phyloP scores from a whole-genome alignment of 2,113 vertebrate genomes.

The Xiphorhynchus elegans region DNA sequence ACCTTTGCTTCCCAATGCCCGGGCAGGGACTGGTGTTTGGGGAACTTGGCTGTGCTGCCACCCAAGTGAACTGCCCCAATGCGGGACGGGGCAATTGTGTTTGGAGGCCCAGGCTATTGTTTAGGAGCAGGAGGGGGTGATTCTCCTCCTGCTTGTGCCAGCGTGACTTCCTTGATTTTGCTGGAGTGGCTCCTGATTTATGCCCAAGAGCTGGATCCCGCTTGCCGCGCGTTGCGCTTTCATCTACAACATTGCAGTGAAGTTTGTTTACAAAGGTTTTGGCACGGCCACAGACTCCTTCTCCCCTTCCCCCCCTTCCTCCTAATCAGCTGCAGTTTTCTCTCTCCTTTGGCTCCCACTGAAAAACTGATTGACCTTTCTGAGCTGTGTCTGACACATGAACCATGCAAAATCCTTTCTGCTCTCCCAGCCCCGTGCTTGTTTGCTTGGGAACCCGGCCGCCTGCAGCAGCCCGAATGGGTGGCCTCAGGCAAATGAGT shows the following conservation, averaged over 20 bases:
- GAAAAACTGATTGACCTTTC: constrained; percentile 63
- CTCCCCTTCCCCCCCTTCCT: background rate
- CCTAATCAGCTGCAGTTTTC: constrained; percentile 17
- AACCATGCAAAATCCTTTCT: constrained; percentile 60
- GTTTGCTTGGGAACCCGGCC: background rate
- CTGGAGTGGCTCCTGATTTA: constrained; percentile 8
- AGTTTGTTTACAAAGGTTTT: constrained; percentile 55
- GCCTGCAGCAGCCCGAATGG: background rate
- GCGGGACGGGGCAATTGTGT: background rate
- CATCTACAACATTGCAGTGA: constrained; percentile 11
- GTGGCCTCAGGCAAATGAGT: background rate
- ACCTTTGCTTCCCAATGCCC: rapidly evolving
- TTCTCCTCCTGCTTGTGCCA: background rate
- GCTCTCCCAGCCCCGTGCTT: background rate
- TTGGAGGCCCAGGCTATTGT: background rate
- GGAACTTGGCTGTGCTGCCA: rapidly evolving
- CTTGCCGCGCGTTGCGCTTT: background rate
- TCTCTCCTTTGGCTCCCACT: constrained; percentile 1
- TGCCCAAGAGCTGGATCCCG: background rate
- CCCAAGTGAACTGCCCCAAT: background rate
- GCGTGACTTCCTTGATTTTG: background rate
- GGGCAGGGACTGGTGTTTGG: rapidly evolving
- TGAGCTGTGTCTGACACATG: constrained; percentile 36
- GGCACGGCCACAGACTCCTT: background rate
- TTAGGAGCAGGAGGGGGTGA: background rate